These are phyloP conservation scores for Tachina grossa DNA, from an alignment of 2,888 invertebrate genomes.

Conservation along the genomic window DNA sequence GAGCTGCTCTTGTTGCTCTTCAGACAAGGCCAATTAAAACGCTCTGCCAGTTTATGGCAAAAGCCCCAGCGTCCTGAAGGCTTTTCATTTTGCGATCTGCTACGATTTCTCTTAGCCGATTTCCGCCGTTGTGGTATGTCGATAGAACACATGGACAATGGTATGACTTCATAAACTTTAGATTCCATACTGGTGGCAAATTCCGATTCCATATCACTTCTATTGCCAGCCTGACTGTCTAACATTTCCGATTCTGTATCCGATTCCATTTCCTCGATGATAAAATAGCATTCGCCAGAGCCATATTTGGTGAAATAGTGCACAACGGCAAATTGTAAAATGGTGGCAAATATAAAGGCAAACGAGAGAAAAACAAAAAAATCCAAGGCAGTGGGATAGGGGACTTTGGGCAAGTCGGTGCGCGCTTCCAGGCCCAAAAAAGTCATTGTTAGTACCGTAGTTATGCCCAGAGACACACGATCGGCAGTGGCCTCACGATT, in stretches of 20 bases:
- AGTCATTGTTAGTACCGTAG: constrained; percentile 93
- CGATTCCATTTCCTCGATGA: constrained; percentile 85
- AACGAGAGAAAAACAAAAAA: constrained; percentile 92
- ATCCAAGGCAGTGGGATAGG: constrained; percentile 93
- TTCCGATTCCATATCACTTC: constrained; percentile 76
- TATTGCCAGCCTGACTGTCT: constrained; percentile 32
- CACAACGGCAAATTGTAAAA: constrained; percentile 92
- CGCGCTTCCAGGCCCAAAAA: constrained; percentile 91
- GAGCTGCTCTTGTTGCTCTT: constrained; percentile 49
- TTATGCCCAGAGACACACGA: constrained; percentile 91
- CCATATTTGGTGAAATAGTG: constrained; percentile 94
- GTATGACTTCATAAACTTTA: constrained; percentile 86
- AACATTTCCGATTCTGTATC: constrained; percentile 85
- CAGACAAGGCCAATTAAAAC: constrained; percentile 73
- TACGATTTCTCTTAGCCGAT: constrained; percentile 84
- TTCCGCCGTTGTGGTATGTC: constrained; percentile 79
- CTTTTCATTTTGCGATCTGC: constrained; percentile 76
- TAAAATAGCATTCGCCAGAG: constrained; percentile 90
- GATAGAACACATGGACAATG: constrained; percentile 85
- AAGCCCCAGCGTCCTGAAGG: constrained; percentile 42
- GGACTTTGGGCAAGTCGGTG: constrained; percentile 92
- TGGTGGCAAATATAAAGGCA: constrained; percentile 91
- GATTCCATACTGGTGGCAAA: constrained; percentile 80
- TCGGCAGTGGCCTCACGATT: constrained; percentile 93
- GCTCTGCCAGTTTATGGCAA: constrained; percentile 60